Evolutionary conservation across 1,140 invertebrate genomes (phyloP).

Genomic region (Laupala kohalensis): DNA sequence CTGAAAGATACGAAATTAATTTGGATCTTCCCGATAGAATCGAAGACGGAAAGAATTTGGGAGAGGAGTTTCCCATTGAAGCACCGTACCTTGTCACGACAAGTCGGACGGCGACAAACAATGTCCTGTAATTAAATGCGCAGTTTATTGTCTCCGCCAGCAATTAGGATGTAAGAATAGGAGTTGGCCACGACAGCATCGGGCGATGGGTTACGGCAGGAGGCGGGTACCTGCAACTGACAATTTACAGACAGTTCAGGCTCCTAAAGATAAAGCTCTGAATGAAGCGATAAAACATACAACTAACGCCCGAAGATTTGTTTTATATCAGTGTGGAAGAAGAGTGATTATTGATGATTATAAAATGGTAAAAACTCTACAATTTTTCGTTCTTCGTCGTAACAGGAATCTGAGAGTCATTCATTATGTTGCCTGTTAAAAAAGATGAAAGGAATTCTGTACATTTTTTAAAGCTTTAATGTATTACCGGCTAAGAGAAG

Average conservation of each 20-base stretch:
- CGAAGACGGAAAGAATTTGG: background rate
- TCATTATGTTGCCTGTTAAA: too few species aligned
- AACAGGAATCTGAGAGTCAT: background rate
- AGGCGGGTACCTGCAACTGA: background rate
- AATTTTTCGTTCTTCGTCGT: background rate
- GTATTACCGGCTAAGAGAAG: too few species aligned
- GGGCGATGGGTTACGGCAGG: too few species aligned
- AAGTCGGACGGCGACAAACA: background rate
- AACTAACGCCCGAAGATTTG: background rate
- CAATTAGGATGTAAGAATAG: background rate
- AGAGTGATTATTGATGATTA: background rate
- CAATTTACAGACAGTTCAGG: background rate
- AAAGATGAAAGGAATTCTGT: too few species aligned
- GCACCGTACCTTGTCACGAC: background rate
- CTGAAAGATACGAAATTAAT: background rate
- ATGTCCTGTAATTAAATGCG: background rate
- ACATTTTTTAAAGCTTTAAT: too few species aligned
- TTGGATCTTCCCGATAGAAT: background rate
- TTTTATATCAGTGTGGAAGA: background rate
- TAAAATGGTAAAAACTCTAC: background rate
- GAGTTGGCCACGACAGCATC: background rate
- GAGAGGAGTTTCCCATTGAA: background rate
- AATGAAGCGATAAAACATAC: background rate
- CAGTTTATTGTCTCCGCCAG: background rate
- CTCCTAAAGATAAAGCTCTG: background rate